Base-by-base conservation (phyloP, 2,797 vertebrate genomes). In the Helarctos malayanus region DNA sequence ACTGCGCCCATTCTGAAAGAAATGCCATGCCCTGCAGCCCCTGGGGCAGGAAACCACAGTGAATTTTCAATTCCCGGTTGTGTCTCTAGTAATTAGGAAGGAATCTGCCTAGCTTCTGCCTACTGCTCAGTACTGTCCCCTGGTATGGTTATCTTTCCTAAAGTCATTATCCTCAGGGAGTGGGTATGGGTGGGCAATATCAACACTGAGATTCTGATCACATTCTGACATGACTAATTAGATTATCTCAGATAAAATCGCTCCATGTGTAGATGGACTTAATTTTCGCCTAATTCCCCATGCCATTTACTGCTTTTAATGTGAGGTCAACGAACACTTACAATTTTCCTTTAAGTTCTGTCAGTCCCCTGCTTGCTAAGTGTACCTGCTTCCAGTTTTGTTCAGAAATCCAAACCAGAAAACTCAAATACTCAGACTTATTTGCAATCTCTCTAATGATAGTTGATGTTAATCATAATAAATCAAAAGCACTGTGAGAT, bases 401-500 rank as follows among this genome's bases (percentile, higher is more conserved):
- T 91, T 91, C 85, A 91, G 83, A 97, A 86, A 61, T 71, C 41
- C 61, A 94, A 89, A 79, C 8, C 45, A 76, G 78, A 90, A 97
- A 95, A 69, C 63, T 91, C 61, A 96, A 86, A 78, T 71, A 78
- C 35, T 73, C 61, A 97, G 68, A 92, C 61, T 92, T 81, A 69
- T 87, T 86, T 84, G 38, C 69, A 93, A 82, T 41, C 47, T 54
- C 78, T 94, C 54, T 96, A 89, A 96, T 85, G 63, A 93, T 81
- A 59, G 71, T 63, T 95, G 68, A 78, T 71, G 52, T 71, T 95
- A 95, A 86, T 89, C 65, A 94, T 75, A 91, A 89, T 91, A 96
- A 96, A 87, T 91, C 82, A 97, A 89, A 96, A 95, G 79, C n/a
- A 56, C 41, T 3, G 6, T 94, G 79, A 94, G 83, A 94, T 69